Evolutionary conservation across 2,888 invertebrate genomes (phyloP).

Genomic region (Candidula unifasciata): DNA sequence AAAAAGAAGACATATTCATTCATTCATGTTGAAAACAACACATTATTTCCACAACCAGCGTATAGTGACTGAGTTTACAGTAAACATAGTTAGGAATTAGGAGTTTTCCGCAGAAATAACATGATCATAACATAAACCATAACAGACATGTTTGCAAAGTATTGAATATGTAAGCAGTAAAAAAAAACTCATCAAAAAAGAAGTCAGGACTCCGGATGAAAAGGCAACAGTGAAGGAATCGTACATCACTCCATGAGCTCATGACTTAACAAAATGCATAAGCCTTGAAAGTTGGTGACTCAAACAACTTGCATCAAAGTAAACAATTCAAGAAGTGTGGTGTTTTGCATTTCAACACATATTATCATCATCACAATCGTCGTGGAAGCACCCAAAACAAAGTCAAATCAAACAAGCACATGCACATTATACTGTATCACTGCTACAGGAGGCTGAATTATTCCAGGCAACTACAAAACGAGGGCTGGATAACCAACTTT

Average conservation of each 20-base stretch:
- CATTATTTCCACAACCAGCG: no score
- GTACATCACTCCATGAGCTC: neutral
- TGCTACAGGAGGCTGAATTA: neutral
- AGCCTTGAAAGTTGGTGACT: neutral
- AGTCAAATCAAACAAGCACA: neutral
- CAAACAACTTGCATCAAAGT: slow-evolving; percentile 31
- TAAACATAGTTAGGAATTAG: no score
- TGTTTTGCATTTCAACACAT: slow-evolving; percentile 30
- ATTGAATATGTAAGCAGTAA: no score
- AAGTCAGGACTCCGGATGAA: neutral
- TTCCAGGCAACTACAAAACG: neutral
- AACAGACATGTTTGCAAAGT: no score
- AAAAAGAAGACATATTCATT: no score
- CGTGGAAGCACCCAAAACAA: slow-evolving; percentile 40
- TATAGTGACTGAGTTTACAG: no score
- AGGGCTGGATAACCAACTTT: neutral
- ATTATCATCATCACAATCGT: slow-evolving; percentile 36
- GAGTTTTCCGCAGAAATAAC: no score
- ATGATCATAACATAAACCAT: no score
- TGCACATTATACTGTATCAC: neutral
- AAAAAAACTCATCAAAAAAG: neutral
- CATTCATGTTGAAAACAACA: no score
- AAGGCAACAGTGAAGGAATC: slow-evolving; percentile 2
- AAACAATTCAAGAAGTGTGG: slow-evolving; percentile 5
- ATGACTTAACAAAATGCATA: neutral